Evolutionary conservation across 2,797 vertebrate genomes (phyloP), one percentile per base, ranked within the genome.

Genomic region (Telmatherina bonti): DNA sequence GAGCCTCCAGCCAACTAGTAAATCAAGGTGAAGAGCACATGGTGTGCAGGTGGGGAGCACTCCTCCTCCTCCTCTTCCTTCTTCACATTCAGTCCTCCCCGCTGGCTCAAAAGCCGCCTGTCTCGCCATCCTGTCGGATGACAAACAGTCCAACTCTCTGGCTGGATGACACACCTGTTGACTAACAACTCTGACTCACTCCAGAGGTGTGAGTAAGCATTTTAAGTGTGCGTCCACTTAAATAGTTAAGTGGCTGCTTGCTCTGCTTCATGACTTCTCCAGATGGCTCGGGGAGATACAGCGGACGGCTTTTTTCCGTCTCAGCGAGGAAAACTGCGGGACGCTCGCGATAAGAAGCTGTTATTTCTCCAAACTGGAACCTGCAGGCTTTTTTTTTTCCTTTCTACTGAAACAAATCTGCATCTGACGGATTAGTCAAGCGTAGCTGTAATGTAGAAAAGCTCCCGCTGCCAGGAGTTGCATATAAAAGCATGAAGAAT

Each of bases 211-310:
- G 71, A 74, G 84, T 59, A 73, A 83, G 70, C 85, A 84, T 85
- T 72, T 89, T 78, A 91, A 92, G 90, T 88, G 92, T 76, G 66
- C 57, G 85, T 90, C 91, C 93, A 94, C 92, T 94, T 90, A 89
- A 89, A 77, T 27, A 1, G 71, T 87, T 85, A 93, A 93, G 92
- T 93, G 92, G 79, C 85, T 85, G 72, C 64, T 62, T 56, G 63
- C 78, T 78, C 45, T 70, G 61, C 83, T 82, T 86, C 76, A 76
- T 58, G 82, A 74, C 85, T 90, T 72, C 87, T 89, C 71, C 85
- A 91, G 87, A 93, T 88, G 78, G 60, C 74, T 76, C 31, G 0
- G 64, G 62, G 72, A 91, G 92, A 93, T 91, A 91, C 12, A 26
- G 68, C 71, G 41, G 7, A 43, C 18, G 15, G 41, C 41, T 43